Evolutionary conservation across 1,140 invertebrate species (phyloP).

Genomic region (Pseudomyrmex dendroicus): DNA sequence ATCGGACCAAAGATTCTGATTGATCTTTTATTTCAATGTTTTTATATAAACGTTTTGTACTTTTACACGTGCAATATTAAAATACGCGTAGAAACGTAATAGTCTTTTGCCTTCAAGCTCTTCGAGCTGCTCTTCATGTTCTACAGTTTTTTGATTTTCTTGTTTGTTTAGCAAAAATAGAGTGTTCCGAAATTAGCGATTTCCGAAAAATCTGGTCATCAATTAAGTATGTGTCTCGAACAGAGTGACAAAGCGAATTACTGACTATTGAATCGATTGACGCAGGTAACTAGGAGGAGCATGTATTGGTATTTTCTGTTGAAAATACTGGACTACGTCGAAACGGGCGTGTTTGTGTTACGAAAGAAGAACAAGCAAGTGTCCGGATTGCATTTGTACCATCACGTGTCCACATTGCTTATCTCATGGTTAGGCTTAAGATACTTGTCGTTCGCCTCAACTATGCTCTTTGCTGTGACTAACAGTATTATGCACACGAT

Average conservation of each 20-base stretch:
- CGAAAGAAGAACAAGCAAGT: conserved; percentile 89
- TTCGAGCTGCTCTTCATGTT: too few species aligned
- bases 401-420: conserved; percentile 87
- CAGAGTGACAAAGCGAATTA: not conserved
- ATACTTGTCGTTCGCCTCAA: conserved; percentile 33
- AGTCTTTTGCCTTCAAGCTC: too few species aligned
- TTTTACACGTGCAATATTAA: too few species aligned
- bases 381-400: conserved; percentile 89
- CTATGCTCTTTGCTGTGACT: not conserved
- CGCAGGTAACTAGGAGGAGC: conserved; percentile 70
- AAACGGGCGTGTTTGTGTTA: conserved; percentile 87
- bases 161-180: too few species aligned
- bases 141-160: too few species aligned
- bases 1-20: too few species aligned
- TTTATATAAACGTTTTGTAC: too few species aligned
- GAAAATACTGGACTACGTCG: conserved; percentile 79
- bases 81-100: too few species aligned
- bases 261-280: not conserved
- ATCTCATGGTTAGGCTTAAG: conserved; percentile 77
- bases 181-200: too few species aligned
- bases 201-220: too few species aligned
- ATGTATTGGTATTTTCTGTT: conserved; percentile 81
- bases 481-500: conserved; percentile 78
- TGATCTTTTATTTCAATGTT: too few species aligned
- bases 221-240: not conserved